These are phyloP conservation scores for Strix aluco DNA, from an alignment of 2,113 vertebrate genomes.

Conservation along the genomic window DNA sequence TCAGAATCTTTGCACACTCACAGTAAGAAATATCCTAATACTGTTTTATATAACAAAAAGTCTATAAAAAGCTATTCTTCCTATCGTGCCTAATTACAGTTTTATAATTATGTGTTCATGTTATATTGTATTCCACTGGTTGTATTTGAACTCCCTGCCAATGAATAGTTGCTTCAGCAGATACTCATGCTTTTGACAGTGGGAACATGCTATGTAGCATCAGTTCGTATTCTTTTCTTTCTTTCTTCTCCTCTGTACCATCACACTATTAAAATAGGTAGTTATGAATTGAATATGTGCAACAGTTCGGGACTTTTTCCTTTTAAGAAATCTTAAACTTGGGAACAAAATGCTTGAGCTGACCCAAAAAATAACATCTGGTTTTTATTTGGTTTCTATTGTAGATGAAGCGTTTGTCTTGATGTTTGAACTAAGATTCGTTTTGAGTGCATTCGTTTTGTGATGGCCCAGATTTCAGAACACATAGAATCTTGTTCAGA, in stretches of 20 bases:
- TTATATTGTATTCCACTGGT: background rate
- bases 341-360: background rate
- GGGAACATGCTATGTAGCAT: background rate
- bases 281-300: background rate
- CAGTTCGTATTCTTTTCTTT: background rate
- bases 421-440: background rate
- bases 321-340: background rate
- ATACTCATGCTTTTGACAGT: background rate
- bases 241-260: background rate
- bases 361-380: background rate
- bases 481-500: background rate
- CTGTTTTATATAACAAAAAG: background rate
- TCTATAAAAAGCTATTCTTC: background rate
- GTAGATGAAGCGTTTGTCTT: background rate
- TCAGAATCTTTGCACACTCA: constrained; percentile 78
- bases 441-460: background rate
- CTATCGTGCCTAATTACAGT: background rate
- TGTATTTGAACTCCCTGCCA: background rate
- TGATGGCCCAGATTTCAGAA: background rate
- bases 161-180: background rate
- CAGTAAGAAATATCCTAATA: constrained; percentile 77
- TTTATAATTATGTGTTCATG: background rate
- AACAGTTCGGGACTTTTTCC: background rate
- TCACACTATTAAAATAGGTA: background rate
- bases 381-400: background rate